A percentile compares a stretch with the other conserved stretches of the same genome.
phyloP scores from a whole-genome alignment of 2,888 invertebrate species.

The Chironomus tentans region DNA sequence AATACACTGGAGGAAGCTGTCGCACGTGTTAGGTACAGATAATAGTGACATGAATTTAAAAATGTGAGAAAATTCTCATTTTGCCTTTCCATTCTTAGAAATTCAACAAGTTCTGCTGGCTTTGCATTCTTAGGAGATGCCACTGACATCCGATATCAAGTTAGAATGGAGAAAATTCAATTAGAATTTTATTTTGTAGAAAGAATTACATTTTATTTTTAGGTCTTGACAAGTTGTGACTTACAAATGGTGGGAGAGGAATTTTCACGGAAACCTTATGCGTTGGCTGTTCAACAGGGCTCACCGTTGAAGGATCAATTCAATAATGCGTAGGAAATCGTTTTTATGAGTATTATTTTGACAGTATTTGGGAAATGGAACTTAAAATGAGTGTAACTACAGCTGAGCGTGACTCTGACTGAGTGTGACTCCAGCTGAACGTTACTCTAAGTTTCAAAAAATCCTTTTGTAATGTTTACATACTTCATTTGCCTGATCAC shows the following conservation, averaged over 20 bases:
- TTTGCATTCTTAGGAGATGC: conserved; percentile 94
- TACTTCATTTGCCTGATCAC: no score
- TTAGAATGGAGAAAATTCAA: conserved; percentile 24
- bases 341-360: no score
- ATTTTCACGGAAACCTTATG: conserved; percentile 94
- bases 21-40: conserved; percentile 47
- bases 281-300: conserved; percentile 93
- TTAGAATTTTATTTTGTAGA: neutral
- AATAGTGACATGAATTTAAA: neutral
- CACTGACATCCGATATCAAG: conserved; percentile 65
- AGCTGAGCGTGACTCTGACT: no score
- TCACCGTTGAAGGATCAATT: conserved; percentile 90
- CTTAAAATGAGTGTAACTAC: no score
- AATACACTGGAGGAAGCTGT: conserved; percentile 70
- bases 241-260: conserved; percentile 91
- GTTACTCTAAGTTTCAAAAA: no score
- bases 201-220: neutral
- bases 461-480: no score
- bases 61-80: neutral
- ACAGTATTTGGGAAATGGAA: no score
- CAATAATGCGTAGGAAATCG: conserved; percentile 79
- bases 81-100: conserved; percentile 34
- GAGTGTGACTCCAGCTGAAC: no score
- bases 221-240: conserved; percentile 52
- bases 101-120: conserved; percentile 63